Percentiles rank a stretch among this genome's conserved stretches.
Conservation (phyloP, 92 coral and sea anemone species). For the Chrysogorgia sp. region DNA sequence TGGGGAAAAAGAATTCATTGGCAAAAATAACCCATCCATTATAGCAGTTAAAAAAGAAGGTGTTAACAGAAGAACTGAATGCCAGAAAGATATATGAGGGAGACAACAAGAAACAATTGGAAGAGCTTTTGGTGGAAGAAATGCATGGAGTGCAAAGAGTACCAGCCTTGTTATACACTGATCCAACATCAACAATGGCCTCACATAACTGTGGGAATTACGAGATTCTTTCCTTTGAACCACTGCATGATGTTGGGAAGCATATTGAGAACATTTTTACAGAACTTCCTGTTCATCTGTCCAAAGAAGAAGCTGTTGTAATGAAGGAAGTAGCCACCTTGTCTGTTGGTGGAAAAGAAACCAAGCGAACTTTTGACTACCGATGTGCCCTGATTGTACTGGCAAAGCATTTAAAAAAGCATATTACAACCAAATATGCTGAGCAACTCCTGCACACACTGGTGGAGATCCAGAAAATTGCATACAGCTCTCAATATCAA, state of each 20-base stretch:
- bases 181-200: not conserved
- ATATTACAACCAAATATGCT: no score
- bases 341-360: not conserved
- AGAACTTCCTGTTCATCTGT: slow-evolving; percentile 13
- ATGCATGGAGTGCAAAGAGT: no score
- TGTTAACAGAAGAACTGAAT: not conserved
- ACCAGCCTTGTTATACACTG: not conserved
- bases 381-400: no score
- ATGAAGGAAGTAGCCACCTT: not conserved
- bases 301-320: slow-evolving; percentile 6
- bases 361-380: no score
- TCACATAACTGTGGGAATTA: not conserved
- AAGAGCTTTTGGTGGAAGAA: no score
- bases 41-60: not conserved
- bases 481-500: no score
- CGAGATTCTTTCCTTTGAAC: no score
- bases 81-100: not conserved
- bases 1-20: slow-evolving; percentile 6
- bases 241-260: no score
- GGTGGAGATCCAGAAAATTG: no score
- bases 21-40: not conserved
- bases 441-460: no score
- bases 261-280: slow-evolving; percentile 2
- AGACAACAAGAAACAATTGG: slow-evolving; percentile 1
- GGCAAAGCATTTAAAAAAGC: no score